phyloP scores from a whole-genome alignment of 2,113 vertebrate species.

The Pongo pygmaeus region DNA sequence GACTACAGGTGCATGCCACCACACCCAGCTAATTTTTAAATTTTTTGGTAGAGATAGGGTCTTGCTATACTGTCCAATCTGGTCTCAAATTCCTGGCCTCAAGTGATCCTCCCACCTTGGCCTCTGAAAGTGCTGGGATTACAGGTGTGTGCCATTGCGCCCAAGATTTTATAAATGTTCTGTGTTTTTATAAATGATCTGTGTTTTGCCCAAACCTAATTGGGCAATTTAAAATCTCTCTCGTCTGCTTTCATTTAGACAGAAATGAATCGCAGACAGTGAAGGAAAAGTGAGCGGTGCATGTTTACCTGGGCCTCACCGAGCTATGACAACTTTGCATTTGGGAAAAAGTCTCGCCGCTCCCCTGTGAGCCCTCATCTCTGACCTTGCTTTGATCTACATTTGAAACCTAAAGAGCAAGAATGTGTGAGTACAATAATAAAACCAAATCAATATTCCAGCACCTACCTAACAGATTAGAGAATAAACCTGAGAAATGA shows the following conservation, averaged over 20 bases:
- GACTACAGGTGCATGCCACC: too few species aligned
- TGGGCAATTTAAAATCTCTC: neutral
- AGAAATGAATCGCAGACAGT: neutral
- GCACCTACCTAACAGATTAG: neutral
- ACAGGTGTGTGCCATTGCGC: neutral
- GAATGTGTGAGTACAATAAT: neutral
- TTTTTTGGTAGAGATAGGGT: neutral
- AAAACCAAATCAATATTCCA: neutral
- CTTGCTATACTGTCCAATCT: neutral
- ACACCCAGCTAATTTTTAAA: too few species aligned
- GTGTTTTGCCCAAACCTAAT: too few species aligned
- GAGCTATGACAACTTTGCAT: rapidly evolving
- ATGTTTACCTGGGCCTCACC: neutral
- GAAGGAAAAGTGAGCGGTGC: neutral
- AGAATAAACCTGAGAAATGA: neutral
- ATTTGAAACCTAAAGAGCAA: neutral
- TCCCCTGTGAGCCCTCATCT: too few species aligned
- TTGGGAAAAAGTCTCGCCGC: neutral
- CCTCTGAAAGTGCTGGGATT: neutral
- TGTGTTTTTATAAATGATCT: neutral
- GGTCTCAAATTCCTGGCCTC: neutral
- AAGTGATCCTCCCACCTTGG: neutral
- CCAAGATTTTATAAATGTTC: neutral
- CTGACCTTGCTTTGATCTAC: neutral
- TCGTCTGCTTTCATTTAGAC: neutral